A percentile compares a stretch with the other conserved stretches of the same genome.
Conservation (phyloP, 64 coral and sea anemone genomes). For the Montipora cactus region DNA sequence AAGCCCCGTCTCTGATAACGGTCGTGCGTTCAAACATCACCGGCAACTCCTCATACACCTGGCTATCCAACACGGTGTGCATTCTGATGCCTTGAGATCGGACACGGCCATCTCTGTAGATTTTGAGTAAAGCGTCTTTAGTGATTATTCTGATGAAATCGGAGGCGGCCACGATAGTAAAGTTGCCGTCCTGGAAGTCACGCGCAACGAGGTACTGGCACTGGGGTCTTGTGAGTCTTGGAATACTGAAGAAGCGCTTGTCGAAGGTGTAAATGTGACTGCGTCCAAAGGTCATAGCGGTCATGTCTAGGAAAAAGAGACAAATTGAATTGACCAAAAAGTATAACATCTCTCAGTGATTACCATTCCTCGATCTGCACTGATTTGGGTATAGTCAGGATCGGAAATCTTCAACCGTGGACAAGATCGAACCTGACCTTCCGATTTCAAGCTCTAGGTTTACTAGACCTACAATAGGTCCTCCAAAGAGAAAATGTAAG, state of each 20-base stretch:
- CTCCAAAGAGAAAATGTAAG: no score
- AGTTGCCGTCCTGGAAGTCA: slow-evolving; percentile 77
- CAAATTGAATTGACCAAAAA: not conserved
- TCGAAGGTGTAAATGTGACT: slow-evolving; percentile 76
- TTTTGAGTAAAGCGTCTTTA: slow-evolving; percentile 28
- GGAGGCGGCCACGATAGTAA: slow-evolving; percentile 59
- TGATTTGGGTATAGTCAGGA: no score
- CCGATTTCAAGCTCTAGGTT: no score
- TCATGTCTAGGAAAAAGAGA: slow-evolving; percentile 42
- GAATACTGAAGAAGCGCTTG: slow-evolving; percentile 74
- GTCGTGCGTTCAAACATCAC: slow-evolving; percentile 51
- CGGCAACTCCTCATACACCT: slow-evolving; percentile 42
- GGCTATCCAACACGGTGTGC: not conserved
- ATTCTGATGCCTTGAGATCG: not conserved
- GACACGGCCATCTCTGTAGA: slow-evolving; percentile 61
- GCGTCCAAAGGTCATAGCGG: slow-evolving; percentile 70
- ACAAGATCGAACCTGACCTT: no score
- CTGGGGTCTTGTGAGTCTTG: slow-evolving; percentile 11
- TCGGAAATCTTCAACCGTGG: no score
- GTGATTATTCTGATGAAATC: slow-evolving; percentile 44
- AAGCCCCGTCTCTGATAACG: slow-evolving; percentile 53
- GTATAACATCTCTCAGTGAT: not conserved
- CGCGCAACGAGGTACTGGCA: slow-evolving; percentile 63
- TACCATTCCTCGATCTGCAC: not conserved
- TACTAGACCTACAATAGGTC: no score